These are phyloP conservation scores for Physocephala rufipes DNA, from an alignment of 2,888 invertebrate genomes.

Conservation along the genomic window DNA sequence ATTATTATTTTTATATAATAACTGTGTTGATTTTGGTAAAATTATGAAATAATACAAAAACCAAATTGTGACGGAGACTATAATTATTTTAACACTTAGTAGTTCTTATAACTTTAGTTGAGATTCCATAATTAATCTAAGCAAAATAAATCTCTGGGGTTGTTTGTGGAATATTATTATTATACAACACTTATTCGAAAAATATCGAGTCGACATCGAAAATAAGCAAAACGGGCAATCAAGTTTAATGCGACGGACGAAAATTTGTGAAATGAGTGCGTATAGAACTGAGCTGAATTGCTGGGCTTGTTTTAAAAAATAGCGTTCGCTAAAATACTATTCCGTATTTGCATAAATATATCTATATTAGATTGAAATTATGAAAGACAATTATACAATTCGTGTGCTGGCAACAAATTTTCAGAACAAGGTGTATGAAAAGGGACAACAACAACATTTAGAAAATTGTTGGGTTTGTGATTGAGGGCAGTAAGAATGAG, in stretches of 20 bases:
- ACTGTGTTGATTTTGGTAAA: too few species aligned
- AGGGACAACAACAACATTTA: constrained; percentile 23
- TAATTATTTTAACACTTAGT: not conserved
- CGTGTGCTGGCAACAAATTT: constrained; percentile 23
- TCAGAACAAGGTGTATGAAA: constrained; percentile 15
- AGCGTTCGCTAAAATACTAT: not conserved
- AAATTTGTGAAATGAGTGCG: constrained; percentile 24
- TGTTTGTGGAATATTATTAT: not conserved
- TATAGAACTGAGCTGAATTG: constrained; percentile 20
- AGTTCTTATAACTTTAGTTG: not conserved
- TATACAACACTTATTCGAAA: constrained; percentile 17
- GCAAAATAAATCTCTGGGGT: not conserved
- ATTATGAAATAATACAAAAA: too few species aligned
- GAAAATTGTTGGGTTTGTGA: not conserved
- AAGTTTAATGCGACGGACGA: constrained; percentile 31
- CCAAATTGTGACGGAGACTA: too few species aligned
- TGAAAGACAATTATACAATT: constrained; percentile 23
- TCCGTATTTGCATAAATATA: not conserved
- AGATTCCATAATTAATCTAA: not conserved
- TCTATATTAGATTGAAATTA: not conserved
- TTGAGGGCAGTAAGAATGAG: constrained; percentile 18
- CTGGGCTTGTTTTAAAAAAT: not conserved
- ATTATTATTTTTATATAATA: too few species aligned
- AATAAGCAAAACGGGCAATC: constrained; percentile 17
- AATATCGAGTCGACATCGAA: constrained; percentile 4